A percentile compares a stretch with the other conserved stretches of the same genome.
These are phyloP conservation scores for Vollenhovia emeryi DNA, from an alignment of 1,140 invertebrate species.

Conservation along the genomic window DNA sequence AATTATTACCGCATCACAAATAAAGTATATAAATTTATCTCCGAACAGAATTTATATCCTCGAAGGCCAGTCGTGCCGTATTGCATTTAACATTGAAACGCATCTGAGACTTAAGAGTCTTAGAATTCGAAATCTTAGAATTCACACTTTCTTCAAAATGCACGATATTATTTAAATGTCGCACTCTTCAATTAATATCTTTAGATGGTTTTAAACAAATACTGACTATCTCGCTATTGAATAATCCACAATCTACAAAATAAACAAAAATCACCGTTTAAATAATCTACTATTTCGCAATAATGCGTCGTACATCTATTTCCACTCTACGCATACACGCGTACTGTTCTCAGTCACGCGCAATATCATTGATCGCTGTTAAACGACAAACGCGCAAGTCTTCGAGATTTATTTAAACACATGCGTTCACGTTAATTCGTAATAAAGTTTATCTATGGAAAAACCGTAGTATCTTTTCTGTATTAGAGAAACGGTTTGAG, in stretches of 20 bases:
- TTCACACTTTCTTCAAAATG: neutral
- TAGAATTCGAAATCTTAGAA: conserved; percentile 2
- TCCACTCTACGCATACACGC: neutral
- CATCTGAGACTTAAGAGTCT: neutral
- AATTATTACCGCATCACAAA: conserved; percentile 61
- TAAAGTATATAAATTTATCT: conserved; percentile 62
- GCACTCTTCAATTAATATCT: neutral
- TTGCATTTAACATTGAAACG: neutral
- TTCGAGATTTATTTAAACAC: conserved; percentile 19
- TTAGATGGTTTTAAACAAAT: conserved; percentile 1
- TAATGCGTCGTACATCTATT: neutral
- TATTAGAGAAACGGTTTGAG: neutral
- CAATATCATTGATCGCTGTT: conserved; percentile 28
- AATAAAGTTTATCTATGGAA: neutral
- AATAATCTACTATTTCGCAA: neutral
- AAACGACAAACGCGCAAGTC: conserved; percentile 14
- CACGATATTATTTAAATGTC: neutral
- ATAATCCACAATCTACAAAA: too few species aligned
- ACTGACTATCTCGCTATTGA: neutral
- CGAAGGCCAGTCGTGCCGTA: neutral
- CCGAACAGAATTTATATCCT: conserved; percentile 5
- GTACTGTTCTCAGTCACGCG: neutral
- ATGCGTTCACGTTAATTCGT: neutral
- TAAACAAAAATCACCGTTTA: neutral
- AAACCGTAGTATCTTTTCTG: neutral